Evolutionary conservation across 2,888 invertebrate species (phyloP).

Genomic region (Megalurothrips usitatus): DNA sequence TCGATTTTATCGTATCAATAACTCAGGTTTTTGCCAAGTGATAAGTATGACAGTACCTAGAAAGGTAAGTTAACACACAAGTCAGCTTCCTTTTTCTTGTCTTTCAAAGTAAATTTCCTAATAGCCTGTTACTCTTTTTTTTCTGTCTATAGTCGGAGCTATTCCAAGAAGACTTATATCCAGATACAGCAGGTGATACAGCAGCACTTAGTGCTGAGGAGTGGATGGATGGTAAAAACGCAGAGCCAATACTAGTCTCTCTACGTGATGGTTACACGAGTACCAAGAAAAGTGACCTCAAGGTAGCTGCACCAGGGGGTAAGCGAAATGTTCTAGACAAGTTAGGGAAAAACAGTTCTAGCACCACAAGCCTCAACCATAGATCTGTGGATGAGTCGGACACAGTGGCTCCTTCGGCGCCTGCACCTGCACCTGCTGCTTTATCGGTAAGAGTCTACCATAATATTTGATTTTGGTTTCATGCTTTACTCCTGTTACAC

Average conservation of each 20-base stretch:
- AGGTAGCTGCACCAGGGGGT: constrained; percentile 59
- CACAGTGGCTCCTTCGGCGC: neutral
- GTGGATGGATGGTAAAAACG: constrained; percentile 84
- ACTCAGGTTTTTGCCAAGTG: constrained; percentile 89
- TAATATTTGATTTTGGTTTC: neutral
- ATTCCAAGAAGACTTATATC: constrained; percentile 96
- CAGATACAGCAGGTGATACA: constrained; percentile 87
- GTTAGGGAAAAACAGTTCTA: constrained; percentile 31
- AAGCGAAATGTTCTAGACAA: constrained; percentile 76
- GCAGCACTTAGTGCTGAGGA: constrained; percentile 87
- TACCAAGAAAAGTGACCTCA: constrained; percentile 57
- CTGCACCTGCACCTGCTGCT: constrained; percentile 27
- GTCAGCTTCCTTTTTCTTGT: neutral
- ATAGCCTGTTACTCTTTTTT: constrained; percentile 28
- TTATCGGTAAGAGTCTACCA: constrained; percentile 34
- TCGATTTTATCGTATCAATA: constrained; percentile 92
- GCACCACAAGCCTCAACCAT: constrained; percentile 18
- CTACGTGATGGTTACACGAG: constrained; percentile 73
- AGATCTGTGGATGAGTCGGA: neutral
- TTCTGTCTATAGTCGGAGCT: constrained; percentile 66
- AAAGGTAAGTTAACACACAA: constrained; percentile 54
- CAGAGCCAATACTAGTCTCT: constrained; percentile 86
- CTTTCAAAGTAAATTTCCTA: constrained; percentile 28
- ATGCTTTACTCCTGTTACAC: neutral
- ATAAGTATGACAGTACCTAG: constrained; percentile 97